Evolutionary conservation across 2,797 vertebrate species (phyloP).

Genomic region (Lagorchestes hirsutus): DNA sequence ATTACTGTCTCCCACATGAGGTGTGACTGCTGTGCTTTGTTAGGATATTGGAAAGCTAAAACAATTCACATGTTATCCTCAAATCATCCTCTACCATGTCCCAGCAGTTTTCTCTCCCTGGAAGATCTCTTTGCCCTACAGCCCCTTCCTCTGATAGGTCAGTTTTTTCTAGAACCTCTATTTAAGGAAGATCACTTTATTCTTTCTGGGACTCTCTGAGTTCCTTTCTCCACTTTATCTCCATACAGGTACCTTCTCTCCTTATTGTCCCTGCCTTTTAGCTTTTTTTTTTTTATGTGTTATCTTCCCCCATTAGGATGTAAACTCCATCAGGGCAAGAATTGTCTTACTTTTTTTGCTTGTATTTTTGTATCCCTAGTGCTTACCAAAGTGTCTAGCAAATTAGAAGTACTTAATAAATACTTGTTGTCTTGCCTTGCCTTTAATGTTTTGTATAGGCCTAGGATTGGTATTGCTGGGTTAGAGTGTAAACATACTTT

Average conservation of each 20-base stretch:
- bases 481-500: neutral
- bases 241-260: neutral
- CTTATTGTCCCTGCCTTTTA: neutral
- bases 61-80: neutral
- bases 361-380: neutral
- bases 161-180: neutral
- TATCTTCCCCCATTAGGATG: neutral
- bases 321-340: neutral
- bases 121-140: too few relatives aligned
- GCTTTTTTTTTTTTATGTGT: neutral
- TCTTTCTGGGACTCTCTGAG: too few relatives aligned
- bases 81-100: neutral
- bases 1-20: neutral
- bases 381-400: neutral
- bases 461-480: neutral
- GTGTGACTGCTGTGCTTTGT: constrained; percentile 37
- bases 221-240: neutral
- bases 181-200: neutral
- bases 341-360: neutral
- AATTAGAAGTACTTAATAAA: neutral
- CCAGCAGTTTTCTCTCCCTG: too few relatives aligned
- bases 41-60: constrained; percentile 40
- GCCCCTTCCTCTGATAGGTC: too few relatives aligned
- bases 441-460: neutral
- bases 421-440: neutral